A percentile compares a stretch with the other conserved stretches of the same genome.
Evolutionary conservation across 2,113 vertebrate species (phyloP).

Genomic region (Lampris incognitus): DNA sequence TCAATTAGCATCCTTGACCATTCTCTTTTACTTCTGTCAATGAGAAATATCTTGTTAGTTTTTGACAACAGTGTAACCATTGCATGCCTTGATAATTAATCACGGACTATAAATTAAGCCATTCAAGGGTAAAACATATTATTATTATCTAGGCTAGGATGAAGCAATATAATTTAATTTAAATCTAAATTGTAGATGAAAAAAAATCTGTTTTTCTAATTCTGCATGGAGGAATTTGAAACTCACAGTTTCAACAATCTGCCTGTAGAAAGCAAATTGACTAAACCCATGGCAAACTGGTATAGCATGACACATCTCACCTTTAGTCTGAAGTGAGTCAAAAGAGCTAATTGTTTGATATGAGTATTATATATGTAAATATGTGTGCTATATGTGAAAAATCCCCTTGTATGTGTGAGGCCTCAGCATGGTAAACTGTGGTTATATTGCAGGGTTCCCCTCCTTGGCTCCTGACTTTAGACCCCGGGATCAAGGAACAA

Average conservation of each 20-base stretch:
- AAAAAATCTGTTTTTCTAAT: too few relatives aligned
- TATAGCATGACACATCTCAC: neutral
- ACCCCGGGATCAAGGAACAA: slow-evolving; percentile 9
- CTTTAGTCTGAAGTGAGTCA: neutral
- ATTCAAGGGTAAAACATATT: too few relatives aligned
- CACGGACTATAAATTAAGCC: neutral
- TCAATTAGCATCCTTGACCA: neutral
- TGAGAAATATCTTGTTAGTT: neutral
- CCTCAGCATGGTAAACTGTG: neutral
- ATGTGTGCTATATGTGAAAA: neutral
- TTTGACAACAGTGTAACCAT: neutral
- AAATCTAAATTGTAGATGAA: too few relatives aligned
- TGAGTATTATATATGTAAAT: neutral
- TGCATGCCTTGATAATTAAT: neutral
- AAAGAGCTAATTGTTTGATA: neutral
- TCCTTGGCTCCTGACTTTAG: slow-evolving; percentile 1
- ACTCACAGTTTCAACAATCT: too few relatives aligned
- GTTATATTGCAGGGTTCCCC: neutral
- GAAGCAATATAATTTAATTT: too few relatives aligned
- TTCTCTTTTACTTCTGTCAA: neutral
- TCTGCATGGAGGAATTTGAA: neutral
- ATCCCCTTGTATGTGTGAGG: neutral
- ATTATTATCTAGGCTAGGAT: too few relatives aligned
- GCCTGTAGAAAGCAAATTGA: neutral
- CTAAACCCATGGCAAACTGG: neutral